Evolutionary conservation across 2,888 invertebrate species (phyloP).

Genomic region (Seladonia tumulorum): DNA sequence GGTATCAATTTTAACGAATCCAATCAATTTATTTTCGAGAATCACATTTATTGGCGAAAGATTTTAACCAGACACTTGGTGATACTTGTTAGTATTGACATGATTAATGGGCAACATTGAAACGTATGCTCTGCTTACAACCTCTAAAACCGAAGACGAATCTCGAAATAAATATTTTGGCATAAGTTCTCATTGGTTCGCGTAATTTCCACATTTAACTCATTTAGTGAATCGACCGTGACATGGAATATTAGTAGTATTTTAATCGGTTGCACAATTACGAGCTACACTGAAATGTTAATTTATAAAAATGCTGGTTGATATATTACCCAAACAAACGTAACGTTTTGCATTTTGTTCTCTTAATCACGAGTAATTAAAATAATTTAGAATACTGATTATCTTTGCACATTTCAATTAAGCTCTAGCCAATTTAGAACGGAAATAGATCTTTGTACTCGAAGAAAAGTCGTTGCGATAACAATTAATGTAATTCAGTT

Average conservation of each 20-base stretch:
- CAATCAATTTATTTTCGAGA: not conserved
- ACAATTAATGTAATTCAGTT: not conserved
- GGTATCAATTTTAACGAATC: not conserved
- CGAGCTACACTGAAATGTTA: not conserved
- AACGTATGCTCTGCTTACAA: slow-evolving; percentile 20
- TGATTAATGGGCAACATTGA: slow-evolving; percentile 37
- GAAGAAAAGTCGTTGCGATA: not conserved
- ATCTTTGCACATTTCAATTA: not conserved
- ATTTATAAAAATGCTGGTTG: not conserved
- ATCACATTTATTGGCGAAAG: not conserved
- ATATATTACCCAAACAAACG: not conserved
- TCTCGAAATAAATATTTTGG: slow-evolving; percentile 64
- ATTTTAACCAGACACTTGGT: not conserved
- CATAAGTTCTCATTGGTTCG: slow-evolving; percentile 56
- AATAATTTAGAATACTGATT: not conserved
- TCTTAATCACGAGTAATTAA: not conserved
- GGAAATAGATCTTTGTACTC: not conserved
- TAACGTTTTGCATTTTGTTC: not conserved
- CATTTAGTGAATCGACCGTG: slow-evolving; percentile 43
- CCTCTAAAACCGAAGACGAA: slow-evolving; percentile 31
- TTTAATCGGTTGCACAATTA: slow-evolving; percentile 40
- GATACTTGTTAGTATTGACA: not conserved
- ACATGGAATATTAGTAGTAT: slow-evolving; percentile 27
- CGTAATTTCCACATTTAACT: slow-evolving; percentile 65
- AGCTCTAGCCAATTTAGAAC: not conserved